Evolutionary conservation across 2,888 invertebrate genomes (phyloP), one percentile per base, ranked within the genome.

Genomic region (Helobdella robusta): DNA sequence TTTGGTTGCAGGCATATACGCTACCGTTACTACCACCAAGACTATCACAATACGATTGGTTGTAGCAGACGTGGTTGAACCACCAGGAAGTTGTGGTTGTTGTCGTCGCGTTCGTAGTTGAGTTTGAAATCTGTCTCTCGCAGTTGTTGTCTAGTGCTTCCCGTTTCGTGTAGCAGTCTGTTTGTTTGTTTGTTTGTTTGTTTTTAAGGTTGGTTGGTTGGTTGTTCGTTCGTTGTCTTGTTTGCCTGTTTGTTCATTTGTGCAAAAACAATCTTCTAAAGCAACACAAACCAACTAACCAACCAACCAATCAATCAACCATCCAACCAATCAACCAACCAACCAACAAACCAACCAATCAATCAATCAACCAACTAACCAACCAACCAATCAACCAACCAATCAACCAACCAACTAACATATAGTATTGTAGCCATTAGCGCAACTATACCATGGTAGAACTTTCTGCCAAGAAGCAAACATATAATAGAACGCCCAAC

Each of bases 401-500:
- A n/a, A n/a, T n/a, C n/a, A n/a, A n/a, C n/a, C n/a, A n/a, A n/a
- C n/a, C 36, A 35, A 68, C 71, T 52, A 59, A 71, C 71, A 54
- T 32, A 50, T 44, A 6, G 70, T 71, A 62, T 72, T 73, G 67
- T 65, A 73, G 25, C 46, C 62, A 58, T 72, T 66, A 52, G 62
- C 59, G 74, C 88, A 89, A 15, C 83, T 83, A 54, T 86, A 86
- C 86, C 87, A 89, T 28, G 83, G 84, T 60, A 89, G 78, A 58
- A 82, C 80, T 0, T 83, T 81, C 11, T 82, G 81, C 69, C 88
- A 84, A 0, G 88, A 87, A 1, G 86, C 85, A 62, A 86, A 84
- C 36, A 86, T 85, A 77, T 88, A 89, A 76, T 86, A 87, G 25
- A 87, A 77, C 0, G 87, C 86, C 86, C 88, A 89, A 0, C 86